Evolutionary conservation across 1,140 invertebrate species (phyloP), one percentile per base, ranked within the genome.

Genomic region (Drosophila pseudoananassae): DNA sequence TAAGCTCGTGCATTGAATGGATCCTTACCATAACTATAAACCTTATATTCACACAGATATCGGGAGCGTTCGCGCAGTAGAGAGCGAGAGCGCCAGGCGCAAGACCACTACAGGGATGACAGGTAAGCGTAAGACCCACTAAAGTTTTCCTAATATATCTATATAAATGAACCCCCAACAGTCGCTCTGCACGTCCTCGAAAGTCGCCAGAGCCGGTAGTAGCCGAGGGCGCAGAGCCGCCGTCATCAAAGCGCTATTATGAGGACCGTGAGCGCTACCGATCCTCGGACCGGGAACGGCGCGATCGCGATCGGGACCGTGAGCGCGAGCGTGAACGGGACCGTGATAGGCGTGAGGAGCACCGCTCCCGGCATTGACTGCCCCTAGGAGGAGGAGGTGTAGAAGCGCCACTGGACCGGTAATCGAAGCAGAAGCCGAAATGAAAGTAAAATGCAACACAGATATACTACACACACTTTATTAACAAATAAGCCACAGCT

Each of bases 261-360:
- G 96, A 97, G 93, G 96, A 96, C 76, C 83, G 82, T 0, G 96
- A 96, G 92, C 93, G 96, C 69, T 96, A 96, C 93, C 94, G 95
- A 79, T 95, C 96, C 85, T 93, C 95, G 59, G 94, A 93, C 40
- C 91, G 95, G 60, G 95, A 95, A 81, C 92, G 95, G 75, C 93
- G 93, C 43, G 94, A 95, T 73, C 93, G 94, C 9, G 94, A 94
- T 77, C 92, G 94, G 12, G 95, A 96, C 75, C 92, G 94, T 46
- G 94, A 95, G 70, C 93, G 93, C 50, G 94, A 95, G 79, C 93
- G 93, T 14, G 94, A 94, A 76, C 93, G 94, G 10, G 95, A 95
- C 78, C 91, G 94, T 17, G 95, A 95, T 77, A 91, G 94, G 27
- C 94, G 95, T 50, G 94, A 96, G 70, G 95, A 95, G 91, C 70